Percentiles rank a stretch among this genome's conserved stretches.
Evolutionary conservation across 2,888 invertebrate genomes (phyloP).

Genomic region (Peribatodes rhomboidaria): DNA sequence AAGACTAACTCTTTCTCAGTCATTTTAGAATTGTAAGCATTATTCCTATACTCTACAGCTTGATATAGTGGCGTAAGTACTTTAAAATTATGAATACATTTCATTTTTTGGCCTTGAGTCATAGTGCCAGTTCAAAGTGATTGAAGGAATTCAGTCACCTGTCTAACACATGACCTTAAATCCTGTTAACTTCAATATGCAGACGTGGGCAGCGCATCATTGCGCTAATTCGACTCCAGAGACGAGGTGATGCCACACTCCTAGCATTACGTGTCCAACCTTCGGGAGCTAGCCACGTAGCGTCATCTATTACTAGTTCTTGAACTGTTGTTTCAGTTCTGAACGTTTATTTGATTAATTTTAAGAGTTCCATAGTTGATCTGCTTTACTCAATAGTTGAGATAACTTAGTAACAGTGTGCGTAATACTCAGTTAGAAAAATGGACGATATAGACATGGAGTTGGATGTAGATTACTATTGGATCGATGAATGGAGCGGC

Average conservation of each 20-base stretch:
- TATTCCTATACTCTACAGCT: neutral
- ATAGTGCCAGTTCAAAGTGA: neutral
- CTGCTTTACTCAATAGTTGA: no score
- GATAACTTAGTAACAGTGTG: no score
- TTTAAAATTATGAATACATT: neutral
- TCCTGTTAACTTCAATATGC: conserved; percentile 33
- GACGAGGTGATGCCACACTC: conserved; percentile 50
- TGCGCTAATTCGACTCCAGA: conserved; percentile 50
- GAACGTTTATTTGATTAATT: neutral
- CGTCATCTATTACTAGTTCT: neutral
- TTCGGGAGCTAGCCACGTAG: conserved; percentile 46
- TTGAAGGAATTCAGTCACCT: conserved; percentile 18
- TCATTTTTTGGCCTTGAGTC: neutral
- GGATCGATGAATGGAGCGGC: conserved; percentile 42
- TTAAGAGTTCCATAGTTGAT: neutral
- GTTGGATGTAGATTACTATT: conserved; percentile 42
- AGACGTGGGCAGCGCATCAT: conserved; percentile 43
- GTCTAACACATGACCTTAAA: conserved; percentile 28
- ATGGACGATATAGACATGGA: conserved; percentile 34
- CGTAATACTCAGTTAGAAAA: conserved; percentile 21
- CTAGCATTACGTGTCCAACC: conserved; percentile 53
- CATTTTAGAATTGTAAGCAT: no score
- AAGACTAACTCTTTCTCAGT: no score
- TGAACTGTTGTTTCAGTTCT: neutral
- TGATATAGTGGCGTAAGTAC: neutral